Evolutionary conservation across 2,797 vertebrate species (phyloP).

Genomic region (Lepilemur septentrionalis): DNA sequence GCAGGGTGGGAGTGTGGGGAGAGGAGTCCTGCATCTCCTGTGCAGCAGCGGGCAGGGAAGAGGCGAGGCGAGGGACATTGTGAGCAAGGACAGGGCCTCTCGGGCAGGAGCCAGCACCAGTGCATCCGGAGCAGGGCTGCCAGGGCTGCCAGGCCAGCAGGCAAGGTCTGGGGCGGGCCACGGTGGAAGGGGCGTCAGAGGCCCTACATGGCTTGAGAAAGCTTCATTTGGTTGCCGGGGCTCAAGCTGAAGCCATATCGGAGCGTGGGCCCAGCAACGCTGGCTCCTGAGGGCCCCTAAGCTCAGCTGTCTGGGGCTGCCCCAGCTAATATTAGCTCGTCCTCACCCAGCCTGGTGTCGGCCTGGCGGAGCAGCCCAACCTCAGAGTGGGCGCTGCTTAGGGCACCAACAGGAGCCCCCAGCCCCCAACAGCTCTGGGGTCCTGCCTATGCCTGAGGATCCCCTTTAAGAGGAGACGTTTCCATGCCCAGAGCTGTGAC

Average conservation of each 20-base stretch:
- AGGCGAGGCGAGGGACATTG: background rate
- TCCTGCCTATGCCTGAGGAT: background rate
- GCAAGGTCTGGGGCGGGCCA: background rate
- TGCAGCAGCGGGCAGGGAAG: background rate
- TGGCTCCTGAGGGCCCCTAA: constrained; percentile 34
- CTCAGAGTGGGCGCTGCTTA: background rate
- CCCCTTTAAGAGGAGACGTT: background rate
- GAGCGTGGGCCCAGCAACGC: background rate
- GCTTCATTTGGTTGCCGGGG: background rate
- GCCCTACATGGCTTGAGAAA: background rate
- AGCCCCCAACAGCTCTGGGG: background rate
- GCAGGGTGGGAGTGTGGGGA: background rate
- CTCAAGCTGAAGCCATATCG: background rate
- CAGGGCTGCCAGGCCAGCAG: background rate
- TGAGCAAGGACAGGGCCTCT: background rate
- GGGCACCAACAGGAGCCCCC: background rate
- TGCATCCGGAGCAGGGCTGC: background rate
- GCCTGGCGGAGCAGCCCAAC: constrained; percentile 21
- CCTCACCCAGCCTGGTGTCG: constrained; percentile 28
- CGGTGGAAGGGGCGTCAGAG: background rate
- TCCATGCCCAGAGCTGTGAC: background rate
- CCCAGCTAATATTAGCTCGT: constrained; percentile 67
- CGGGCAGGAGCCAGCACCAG: background rate
- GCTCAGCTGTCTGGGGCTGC: constrained; percentile 60
- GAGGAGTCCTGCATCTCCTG: background rate